Base-by-base conservation (phyloP, 1,140 invertebrate genomes). In the Heliothis subflexa region DNA sequence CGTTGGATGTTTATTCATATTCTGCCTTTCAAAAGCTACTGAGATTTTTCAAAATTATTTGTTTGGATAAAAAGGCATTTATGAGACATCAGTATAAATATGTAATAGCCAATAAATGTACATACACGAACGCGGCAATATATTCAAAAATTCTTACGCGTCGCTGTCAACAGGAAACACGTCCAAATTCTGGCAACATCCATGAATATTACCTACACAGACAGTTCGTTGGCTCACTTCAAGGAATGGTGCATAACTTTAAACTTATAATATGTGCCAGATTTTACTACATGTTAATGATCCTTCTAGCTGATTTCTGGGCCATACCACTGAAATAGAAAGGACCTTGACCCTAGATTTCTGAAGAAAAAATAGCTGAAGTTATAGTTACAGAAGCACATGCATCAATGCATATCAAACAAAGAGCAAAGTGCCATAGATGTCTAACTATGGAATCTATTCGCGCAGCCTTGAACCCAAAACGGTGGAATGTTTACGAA, bases 401-500 rank as follows among this genome's bases (percentile, higher is more conserved):
- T 40, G 33, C 4, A 40, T 40, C 33, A 40, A 5, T 40, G 33
- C 5, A 40, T 40, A 40, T 7, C 33, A 57, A 57, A 12, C 16
- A 68, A 64, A 47, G 61, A 45, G 14, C 45, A 47, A 11, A n/a
- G 33, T 64, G 16, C n/a, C 61, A 57, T 57, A 16, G n/a, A 50
- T 25, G 45, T 68, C 18, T 49, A 68, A 68, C 64, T 68, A 49
- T 68, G 68, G 68, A 71, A 71, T 54, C 50, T 50, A 54, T 71
- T 9, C 7, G 14, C 45, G 12, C 57, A 75, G 72, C 72, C 72
- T 75, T 75, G 72, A 75, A 75, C 72, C 47, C 72, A 75, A 75
- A 75, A 75, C 71, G 45, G 59, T 50, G 72, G 57, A 75, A 75
- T 75, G 72, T 50, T 62, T 62, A 62, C 13, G 72, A 75, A 75